Percentiles rank a stretch among this genome's conserved stretches.
Evolutionary conservation across 2,888 invertebrate species (phyloP).

Genomic region (Phymatocera aterrima): DNA sequence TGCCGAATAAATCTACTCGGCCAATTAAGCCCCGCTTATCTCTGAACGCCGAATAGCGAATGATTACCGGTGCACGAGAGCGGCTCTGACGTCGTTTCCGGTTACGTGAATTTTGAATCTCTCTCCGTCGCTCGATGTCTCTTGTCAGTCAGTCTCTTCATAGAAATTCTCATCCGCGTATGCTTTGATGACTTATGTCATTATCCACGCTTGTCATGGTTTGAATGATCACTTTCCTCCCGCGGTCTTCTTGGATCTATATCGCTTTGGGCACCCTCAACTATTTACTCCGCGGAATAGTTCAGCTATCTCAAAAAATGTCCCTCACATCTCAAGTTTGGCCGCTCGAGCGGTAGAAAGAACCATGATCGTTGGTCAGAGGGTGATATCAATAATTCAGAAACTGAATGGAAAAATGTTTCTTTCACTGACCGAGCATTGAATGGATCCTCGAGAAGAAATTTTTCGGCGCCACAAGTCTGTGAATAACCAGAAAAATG

Average conservation of each 20-base stretch:
- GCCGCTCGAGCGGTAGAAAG: neutral
- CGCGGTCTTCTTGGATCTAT: neutral
- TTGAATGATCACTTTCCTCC: slow-evolving; percentile 12
- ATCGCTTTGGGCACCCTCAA: neutral
- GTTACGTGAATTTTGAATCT: neutral
- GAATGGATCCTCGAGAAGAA: neutral
- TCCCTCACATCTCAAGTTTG: neutral
- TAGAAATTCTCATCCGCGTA: neutral
- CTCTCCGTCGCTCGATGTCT: neutral
- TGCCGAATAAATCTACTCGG: too few species aligned
- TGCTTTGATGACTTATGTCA: neutral
- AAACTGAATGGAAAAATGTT: neutral
- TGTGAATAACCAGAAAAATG: neutral
- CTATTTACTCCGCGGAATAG: neutral
- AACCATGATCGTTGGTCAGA: neutral
- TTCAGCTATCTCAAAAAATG: neutral
- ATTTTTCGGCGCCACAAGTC: neutral
- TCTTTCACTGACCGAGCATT: neutral
- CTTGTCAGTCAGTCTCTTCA: neutral
- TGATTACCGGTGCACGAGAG: neutral
- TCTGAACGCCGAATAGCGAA: neutral
- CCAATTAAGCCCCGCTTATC: neutral
- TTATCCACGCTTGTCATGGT: slow-evolving; percentile 1
- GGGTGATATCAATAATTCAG: neutral
- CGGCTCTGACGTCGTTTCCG: slow-evolving; percentile 23